A percentile compares a stretch with the other conserved stretches of the same genome.
These are phyloP conservation scores for Nasonovia ribisnigri DNA, from an alignment of 2,888 invertebrate species.

Conservation along the genomic window DNA sequence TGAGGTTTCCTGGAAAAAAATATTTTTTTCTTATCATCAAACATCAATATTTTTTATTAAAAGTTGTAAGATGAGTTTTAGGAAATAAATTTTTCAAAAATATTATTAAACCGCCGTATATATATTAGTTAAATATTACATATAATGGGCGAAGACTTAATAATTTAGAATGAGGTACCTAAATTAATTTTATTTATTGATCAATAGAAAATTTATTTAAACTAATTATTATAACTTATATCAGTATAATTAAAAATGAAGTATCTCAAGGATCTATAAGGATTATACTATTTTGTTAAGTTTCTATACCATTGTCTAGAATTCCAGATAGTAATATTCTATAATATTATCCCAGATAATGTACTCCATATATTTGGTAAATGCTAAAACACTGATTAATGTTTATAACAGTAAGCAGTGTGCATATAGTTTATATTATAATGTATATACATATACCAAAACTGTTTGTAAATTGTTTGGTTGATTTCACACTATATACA, in stretches of 20 bases:
- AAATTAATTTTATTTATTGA: neutral
- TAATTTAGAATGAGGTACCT: neutral
- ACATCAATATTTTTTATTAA: neutral
- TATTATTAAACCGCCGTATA: neutral
- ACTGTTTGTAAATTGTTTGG: constrained; percentile 31
- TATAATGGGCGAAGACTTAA: neutral
- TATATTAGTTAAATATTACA: neutral
- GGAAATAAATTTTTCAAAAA: neutral
- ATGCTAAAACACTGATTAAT: constrained; percentile 50
- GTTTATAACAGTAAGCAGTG: neutral
- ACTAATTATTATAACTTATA: neutral
- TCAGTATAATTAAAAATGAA: neutral
- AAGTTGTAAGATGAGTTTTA: neutral
- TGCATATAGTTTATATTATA: neutral
- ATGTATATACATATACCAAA: neutral
- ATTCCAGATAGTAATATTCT: neutral
- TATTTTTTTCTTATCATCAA: neutral
- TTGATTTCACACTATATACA: neutral
- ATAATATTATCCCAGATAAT: constrained; percentile 1
- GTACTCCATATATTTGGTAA: neutral
- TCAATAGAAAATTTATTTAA: neutral
- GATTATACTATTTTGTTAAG: neutral
- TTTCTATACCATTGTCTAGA: neutral
- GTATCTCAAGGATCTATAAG: neutral
- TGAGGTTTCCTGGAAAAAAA: neutral